Base-by-base conservation (phyloP, 2,888 invertebrate genomes). In the Cryptocephalus moraei region DNA sequence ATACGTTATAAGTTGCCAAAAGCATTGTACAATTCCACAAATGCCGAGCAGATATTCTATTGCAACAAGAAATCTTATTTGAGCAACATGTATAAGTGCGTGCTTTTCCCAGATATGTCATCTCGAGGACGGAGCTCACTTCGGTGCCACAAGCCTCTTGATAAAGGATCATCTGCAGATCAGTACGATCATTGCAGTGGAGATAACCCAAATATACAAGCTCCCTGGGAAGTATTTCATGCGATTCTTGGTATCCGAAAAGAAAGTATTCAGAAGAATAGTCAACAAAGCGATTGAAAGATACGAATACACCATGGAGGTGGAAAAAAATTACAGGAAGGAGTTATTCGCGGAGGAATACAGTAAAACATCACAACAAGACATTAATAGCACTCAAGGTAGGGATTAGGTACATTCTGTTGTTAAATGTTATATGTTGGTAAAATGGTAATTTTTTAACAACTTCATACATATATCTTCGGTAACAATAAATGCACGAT, bases 111-210 rank as follows among this genome's bases (percentile, higher is more conserved):
- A 48, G 48, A 52, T 61, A 14, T 59, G 59, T 33, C 63, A 63
- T 49, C 43, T 63, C 22, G 75, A 77, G 49, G 81, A 81, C 55
- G 81, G 81, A 6, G 76, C 75, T 0, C 73, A 79, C 59, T 81
- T 81, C 57, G 82, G 82, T 1, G 81, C 80, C 60, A 71, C 79
- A 39, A 75, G 78, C 0, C 62, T 82, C 33, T 58, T 82, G 32
- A 70, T 76, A 57, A 73, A 74, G 41, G 76, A 78, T 56, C 72
- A 74, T 45, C 74, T 22, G 22, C 22, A 22, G 75, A 48, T 75
- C 0, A 77, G 77, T 1, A 78, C 76, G n/a, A 75, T 80, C 1
- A 68, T 80, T 4, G 79, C 81, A 0, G 70, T 80, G 10, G 79
- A 80, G 56, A 75, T 75, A 34, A 78, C 79, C 43, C 77, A 78